phyloP scores from a whole-genome alignment of 2,888 invertebrate genomes.

The Drosophila macrothrix region DNA sequence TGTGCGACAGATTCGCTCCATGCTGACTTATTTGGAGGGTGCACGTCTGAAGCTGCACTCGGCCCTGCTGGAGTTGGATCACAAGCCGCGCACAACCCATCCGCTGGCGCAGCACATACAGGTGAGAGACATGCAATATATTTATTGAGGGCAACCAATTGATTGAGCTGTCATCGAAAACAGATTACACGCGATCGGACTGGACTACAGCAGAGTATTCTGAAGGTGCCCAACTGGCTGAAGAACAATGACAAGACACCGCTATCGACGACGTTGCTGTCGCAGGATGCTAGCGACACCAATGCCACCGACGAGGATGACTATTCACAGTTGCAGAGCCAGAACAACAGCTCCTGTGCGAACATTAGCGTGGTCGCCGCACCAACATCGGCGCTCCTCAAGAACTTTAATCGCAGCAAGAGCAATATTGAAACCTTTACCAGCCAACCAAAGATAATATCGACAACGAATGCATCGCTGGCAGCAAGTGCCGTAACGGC shows the following conservation, averaged over 20 bases:
- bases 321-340: conserved; percentile 46
- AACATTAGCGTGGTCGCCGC: conserved; percentile 76
- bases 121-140: conserved; percentile 52
- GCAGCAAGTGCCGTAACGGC: conserved; percentile 14
- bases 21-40: conserved; percentile 96
- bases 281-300: conserved; percentile 47
- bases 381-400: conserved; percentile 46
- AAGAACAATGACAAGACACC: conserved; percentile 82
- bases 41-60: conserved; percentile 94
- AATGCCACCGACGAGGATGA: conserved; percentile 52
- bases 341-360: conserved; percentile 77
- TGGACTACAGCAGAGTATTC: conserved; percentile 93
- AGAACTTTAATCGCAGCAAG: conserved; percentile 84
- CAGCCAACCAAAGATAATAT: conserved; percentile 81
- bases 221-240: conserved; percentile 89
- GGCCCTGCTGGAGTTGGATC: conserved; percentile 93
- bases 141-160: neutral
- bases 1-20: conserved; percentile 92
- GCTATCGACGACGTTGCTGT: conserved; percentile 46
- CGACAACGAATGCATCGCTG: conserved; percentile 62
- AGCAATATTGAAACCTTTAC: conserved; percentile 84
- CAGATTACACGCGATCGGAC: conserved; percentile 93
- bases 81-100: conserved; percentile 91
- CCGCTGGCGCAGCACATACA: conserved; percentile 94
- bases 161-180: neutral